Conservation (phyloP, 2,888 invertebrate genomes). For the Deilephila porcellus region DNA sequence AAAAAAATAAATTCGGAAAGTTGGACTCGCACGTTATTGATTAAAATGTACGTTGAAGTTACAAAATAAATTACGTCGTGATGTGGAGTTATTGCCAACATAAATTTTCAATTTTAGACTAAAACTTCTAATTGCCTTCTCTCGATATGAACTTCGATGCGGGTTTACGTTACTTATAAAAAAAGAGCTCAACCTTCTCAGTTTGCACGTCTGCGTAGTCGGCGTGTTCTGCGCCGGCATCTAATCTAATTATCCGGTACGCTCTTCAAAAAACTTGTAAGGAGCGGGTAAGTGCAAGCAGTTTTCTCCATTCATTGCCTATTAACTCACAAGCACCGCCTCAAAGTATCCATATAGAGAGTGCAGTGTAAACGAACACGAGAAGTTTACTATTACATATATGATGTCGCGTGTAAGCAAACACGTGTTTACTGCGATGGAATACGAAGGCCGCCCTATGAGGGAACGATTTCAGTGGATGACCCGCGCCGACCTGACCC, state of each 20-base stretch:
- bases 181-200: constrained; percentile 48
- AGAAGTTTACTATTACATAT: background rate
- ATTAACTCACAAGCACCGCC: constrained; percentile 39
- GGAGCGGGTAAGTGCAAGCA: constrained; percentile 60
- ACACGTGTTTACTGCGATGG: background rate
- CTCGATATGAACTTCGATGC: constrained; percentile 43
- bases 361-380: background rate
- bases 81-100: constrained; percentile 21
- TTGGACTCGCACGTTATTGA: background rate
- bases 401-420: constrained; percentile 2
- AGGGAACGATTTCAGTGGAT: constrained; percentile 69
- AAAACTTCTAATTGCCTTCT: constrained; percentile 38
- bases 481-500: constrained; percentile 71
- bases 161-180: constrained; percentile 40
- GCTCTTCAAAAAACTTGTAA: constrained; percentile 70
- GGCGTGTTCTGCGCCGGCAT: constrained; percentile 49
- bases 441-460: constrained; percentile 32
- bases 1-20: background rate
- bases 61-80: constrained; percentile 19
- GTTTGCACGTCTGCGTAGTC: constrained; percentile 52
- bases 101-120: constrained; percentile 28
- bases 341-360: constrained; percentile 1
- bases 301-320: constrained; percentile 63
- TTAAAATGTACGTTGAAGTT: constrained; percentile 14
- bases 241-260: constrained; percentile 76